phyloP scores from a whole-genome alignment of 2,888 invertebrate genomes.

The Drosophila atripex region DNA sequence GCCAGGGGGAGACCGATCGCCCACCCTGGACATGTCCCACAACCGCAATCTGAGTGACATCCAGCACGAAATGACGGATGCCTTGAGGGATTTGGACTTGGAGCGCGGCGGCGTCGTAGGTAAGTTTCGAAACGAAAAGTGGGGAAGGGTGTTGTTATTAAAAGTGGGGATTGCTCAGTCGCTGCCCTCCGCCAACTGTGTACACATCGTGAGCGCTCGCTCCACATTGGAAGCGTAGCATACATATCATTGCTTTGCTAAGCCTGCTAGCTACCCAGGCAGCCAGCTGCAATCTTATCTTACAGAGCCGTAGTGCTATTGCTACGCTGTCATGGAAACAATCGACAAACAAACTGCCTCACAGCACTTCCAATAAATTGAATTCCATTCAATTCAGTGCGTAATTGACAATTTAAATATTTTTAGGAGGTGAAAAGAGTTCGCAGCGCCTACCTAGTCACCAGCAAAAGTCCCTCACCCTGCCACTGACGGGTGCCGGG shows the following conservation, averaged over 20 bases:
- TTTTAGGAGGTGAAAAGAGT: slow-evolving; percentile 65
- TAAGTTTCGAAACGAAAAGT: slow-evolving; percentile 45
- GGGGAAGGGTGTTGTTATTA: slow-evolving; percentile 4
- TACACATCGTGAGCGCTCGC: slow-evolving; percentile 43
- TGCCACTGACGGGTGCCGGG: slow-evolving; percentile 76
- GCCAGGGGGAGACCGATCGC: slow-evolving; percentile 82
- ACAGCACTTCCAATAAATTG: slow-evolving; percentile 41
- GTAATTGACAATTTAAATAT: slow-evolving; percentile 65
- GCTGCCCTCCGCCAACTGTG: slow-evolving; percentile 56
- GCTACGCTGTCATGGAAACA: slow-evolving; percentile 65
- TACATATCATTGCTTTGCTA: neutral
- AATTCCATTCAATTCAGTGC: slow-evolving; percentile 21
- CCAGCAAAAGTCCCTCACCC: slow-evolving; percentile 78
- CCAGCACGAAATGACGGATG: slow-evolving; percentile 87
- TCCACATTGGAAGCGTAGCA: slow-evolving; percentile 12
- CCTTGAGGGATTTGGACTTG: slow-evolving; percentile 82
- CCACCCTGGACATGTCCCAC: slow-evolving; percentile 87
- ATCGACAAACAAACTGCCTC: slow-evolving; percentile 51
- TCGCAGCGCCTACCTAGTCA: slow-evolving; percentile 46
- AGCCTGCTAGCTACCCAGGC: slow-evolving; percentile 43
- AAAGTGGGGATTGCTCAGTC: slow-evolving; percentile 48
- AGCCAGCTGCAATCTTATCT: slow-evolving; percentile 63
- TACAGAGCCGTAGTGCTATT: slow-evolving; percentile 21
- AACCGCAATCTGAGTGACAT: slow-evolving; percentile 88
- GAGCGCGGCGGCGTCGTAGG: slow-evolving; percentile 36